Conservation (phyloP, 2,888 invertebrate genomes). For the Athalia rosae region DNA sequence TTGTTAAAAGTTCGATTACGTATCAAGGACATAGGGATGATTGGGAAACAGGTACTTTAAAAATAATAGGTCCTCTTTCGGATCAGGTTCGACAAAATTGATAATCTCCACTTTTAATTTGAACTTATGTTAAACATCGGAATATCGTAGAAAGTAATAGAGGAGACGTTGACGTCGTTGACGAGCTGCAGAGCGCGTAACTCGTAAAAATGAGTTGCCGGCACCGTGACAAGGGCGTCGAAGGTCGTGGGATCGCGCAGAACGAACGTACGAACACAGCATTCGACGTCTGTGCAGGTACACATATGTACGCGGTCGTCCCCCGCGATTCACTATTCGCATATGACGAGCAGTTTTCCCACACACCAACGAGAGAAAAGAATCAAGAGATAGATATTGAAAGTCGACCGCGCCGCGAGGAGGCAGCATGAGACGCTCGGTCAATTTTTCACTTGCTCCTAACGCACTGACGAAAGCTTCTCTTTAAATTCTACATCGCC, state of each 20-base stretch:
- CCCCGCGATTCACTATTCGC: constrained; percentile 22
- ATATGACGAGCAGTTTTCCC: constrained; percentile 3
- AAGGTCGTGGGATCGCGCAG: constrained; percentile 70
- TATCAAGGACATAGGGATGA: no score
- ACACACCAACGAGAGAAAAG: constrained; percentile 15
- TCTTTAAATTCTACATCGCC: neutral
- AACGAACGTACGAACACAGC: neutral
- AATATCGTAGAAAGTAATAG: no score
- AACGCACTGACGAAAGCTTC: neutral
- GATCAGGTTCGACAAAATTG: no score
- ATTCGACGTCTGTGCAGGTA: constrained; percentile 7
- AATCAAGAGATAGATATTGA: neutral
- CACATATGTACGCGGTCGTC: constrained; percentile 27
- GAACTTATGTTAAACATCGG: no score
- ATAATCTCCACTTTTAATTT: no score
- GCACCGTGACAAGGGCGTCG: constrained; percentile 65
- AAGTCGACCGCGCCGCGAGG: constrained; percentile 53
- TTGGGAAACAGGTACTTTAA: no score
- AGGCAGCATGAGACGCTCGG: constrained; percentile 56
- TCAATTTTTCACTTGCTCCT: neutral
- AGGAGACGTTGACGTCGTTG: neutral
- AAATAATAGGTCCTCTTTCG: no score
- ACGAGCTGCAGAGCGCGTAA: constrained; percentile 31
- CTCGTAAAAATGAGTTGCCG: constrained; percentile 50
- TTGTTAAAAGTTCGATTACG: no score